Base-by-base conservation (phyloP, 2,888 invertebrate genomes). In the Elegia similella region DNA sequence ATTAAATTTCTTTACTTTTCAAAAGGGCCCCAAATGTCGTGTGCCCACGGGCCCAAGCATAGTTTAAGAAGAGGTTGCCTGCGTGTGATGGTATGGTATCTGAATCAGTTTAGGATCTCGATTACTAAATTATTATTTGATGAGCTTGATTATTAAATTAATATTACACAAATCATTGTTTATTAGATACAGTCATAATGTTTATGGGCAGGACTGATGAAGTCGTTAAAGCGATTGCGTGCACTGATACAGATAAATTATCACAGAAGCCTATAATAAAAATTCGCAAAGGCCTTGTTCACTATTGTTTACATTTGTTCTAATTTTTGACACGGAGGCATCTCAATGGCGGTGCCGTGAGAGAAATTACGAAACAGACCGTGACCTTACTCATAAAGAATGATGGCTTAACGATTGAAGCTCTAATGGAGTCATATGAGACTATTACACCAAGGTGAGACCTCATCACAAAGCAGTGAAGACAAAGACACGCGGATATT, bases 321-420 rank as follows among this genome's bases (percentile, higher is more conserved):
- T 65, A 56, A 60, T 66, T 68, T 65, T 60, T 61, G 62, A 62
- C 63, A 62, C 44, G 32, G 32, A 32, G 38, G 53, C 59, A 57
- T 61, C 58, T 62, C 53, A 63, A 64, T 62, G 56, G 57, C 47
- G 56, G 46, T 53, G 55, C 34, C 57, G 56, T 52, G 55, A 65
- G 62, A 65, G 65, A 66, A 65, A 68, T 68, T 63, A 63, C 60
- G 66, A 66, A 64, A 68, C 61, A 54, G 68, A 57, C 79, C 80
- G 59, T 86, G 86, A 86, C 86, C 86, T 86, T 84, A 77, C 65
- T 56, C 70, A 70, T 81, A 80, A 84, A 75, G 80, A 85, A 86
- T 76, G 78, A 71, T 70, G 70, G 77, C 68, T 73, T 80, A 77
- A 82, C 72, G 78, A 82, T 70, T 66, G 64, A 71, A 70, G 67